A percentile compares a stretch with the other conserved stretches of the same genome.
Evolutionary conservation across 2,888 invertebrate species (phyloP).

Genomic region (Chorisops tibialis): DNA sequence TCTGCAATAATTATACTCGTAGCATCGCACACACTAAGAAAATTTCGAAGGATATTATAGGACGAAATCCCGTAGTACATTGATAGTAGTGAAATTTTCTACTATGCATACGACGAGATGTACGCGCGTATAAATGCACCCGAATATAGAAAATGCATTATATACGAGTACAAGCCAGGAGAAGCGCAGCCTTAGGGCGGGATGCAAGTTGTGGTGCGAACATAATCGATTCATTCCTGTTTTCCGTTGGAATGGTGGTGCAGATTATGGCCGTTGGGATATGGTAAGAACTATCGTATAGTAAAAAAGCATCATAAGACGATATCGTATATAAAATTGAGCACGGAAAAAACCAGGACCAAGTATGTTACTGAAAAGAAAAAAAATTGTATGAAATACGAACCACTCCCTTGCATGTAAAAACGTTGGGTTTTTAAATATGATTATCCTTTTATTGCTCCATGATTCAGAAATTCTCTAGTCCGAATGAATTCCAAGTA

Average conservation of each 20-base stretch:
- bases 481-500: too few species aligned
- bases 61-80: background rate
- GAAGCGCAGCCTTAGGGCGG: background rate
- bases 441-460: conserved; percentile 14
- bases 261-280: too few species aligned
- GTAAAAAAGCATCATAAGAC: too few species aligned
- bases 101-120: background rate
- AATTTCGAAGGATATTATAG: too few species aligned
- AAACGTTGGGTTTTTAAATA: background rate
- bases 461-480: background rate
- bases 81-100: conserved; percentile 11
- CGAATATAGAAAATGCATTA: background rate
- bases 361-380: too few species aligned
- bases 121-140: background rate
- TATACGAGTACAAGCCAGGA: background rate
- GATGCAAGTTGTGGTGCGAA: conserved; percentile 13
- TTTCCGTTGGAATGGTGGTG: too few species aligned
- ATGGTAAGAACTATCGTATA: too few species aligned
- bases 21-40: too few species aligned
- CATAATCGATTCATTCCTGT: conserved; percentile 15
- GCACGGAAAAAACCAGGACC: too few species aligned
- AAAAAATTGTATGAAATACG: background rate
- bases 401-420: conserved; percentile 19
- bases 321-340: too few species aligned
- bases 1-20: too few species aligned